Percentiles rank a stretch among this genome's conserved stretches.
phyloP scores from a whole-genome alignment of 2,797 vertebrate species.

The Columba guinea region DNA sequence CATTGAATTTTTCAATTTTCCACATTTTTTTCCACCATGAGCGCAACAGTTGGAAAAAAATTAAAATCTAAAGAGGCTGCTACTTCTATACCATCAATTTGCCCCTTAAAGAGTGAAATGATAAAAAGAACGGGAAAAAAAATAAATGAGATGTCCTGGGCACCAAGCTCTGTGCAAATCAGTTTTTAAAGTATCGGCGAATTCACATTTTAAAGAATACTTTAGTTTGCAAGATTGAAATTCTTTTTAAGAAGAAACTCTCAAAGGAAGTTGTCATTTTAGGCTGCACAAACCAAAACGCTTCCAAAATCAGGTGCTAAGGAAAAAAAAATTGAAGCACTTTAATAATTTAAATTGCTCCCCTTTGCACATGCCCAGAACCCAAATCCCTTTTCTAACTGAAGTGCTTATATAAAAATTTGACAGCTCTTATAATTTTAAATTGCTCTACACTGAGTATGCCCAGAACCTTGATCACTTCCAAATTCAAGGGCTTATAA shows the following conservation, averaged over 20 bases:
- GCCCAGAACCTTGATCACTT: conserved; percentile 87
- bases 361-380: conserved; percentile 82
- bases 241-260: conserved; percentile 67
- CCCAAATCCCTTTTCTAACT: conserved; percentile 83
- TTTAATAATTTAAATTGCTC: conserved; percentile 84
- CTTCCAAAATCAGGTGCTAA: conserved; percentile 81
- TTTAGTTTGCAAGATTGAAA: conserved; percentile 63
- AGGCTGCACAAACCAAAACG: conserved; percentile 74
- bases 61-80: conserved; percentile 45
- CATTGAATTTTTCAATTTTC: not conserved
- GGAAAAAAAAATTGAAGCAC: conserved; percentile 75
- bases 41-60: conserved; percentile 51
- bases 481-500: conserved; percentile 89
- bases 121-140: conserved; percentile 55
- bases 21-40: conserved; percentile 12
- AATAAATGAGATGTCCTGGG: conserved; percentile 42
- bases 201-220: conserved; percentile 64
- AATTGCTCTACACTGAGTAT: conserved; percentile 85
- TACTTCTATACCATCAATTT: conserved; percentile 64
- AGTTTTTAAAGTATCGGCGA: conserved; percentile 67
- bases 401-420: conserved; percentile 88
- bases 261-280: conserved; percentile 79
- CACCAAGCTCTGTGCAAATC: conserved; percentile 68
- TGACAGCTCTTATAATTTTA: conserved; percentile 89
- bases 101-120: conserved; percentile 62